Evolutionary conservation across 2,113 vertebrate genomes (phyloP), one percentile per base, ranked within the genome.

Genomic region (Pseudopodoces humilis): DNA sequence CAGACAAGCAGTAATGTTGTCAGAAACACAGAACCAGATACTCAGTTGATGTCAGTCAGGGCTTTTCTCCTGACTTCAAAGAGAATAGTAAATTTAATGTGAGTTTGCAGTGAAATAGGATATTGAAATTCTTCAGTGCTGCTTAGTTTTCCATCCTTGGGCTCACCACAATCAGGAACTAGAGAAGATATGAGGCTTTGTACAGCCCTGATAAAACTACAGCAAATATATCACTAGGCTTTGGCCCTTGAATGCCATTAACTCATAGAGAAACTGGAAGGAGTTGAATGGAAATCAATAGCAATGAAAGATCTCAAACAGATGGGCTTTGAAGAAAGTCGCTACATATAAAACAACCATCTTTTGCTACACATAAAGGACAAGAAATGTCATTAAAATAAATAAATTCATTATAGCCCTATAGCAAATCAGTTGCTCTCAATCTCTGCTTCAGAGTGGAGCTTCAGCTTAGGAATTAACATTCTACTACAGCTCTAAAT

Each of bases 11-110:
- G 85, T 60, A 83, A 86, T 52, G 70, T 91, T 93, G 88, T 96
- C 93, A 96, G 64, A 94, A 91, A 88, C 86, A 89, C 47, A 95
- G 92, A 92, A 91, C 33, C 60, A 94, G 84, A 91, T 37, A 83
- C 44, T 78, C 71, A 16, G 70, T 14, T 91, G 71, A 86, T 93
- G 90, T 96, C 94, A 96, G 81, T 96, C 89, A 92, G 88, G 64
- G 93, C 30, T 90, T 91, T 93, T 86, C 93, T 86, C 71, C 79
- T 77, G 83, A 91, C 93, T 96, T 97, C 94, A 93, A 95, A 96
- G 82, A 92, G 90, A 96, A 95, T 88, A 88, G 64, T 68, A 96
- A 96, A 93, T 90, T 88, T 90, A 91, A 92, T 83, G 71, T 52
- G 76, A 83, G 55, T 91, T 87, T 95, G 82, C 82, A 96, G 63